Evolutionary conservation across 1,140 invertebrate species (phyloP).

Genomic region (Chironomus tepperi): DNA sequence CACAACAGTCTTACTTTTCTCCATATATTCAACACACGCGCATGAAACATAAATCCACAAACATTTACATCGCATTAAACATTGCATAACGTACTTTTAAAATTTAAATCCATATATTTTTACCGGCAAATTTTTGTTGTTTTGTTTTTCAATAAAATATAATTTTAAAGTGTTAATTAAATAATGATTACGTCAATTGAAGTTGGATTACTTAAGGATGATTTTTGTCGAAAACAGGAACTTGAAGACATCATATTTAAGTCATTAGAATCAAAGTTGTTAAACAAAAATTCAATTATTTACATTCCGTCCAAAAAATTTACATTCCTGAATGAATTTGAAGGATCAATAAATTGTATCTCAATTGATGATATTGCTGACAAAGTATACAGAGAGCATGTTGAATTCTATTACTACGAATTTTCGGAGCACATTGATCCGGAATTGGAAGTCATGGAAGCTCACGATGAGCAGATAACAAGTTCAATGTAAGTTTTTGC

Average conservation of each 20-base stretch:
- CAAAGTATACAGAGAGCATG: not conserved
- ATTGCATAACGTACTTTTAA: too few species aligned
- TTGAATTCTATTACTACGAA: not conserved
- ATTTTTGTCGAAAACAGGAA: not conserved
- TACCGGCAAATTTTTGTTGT: too few species aligned
- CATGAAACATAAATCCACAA: too few species aligned
- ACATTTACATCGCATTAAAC: too few species aligned
- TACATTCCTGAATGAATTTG: not conserved
- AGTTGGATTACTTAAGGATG: too few species aligned
- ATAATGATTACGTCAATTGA: too few species aligned
- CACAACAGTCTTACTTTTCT: too few species aligned
- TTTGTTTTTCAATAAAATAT: too few species aligned
- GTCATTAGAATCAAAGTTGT: not conserved
- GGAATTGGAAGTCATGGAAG: conserved; percentile 46
- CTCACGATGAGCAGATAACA: conserved; percentile 51
- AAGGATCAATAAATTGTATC: not conserved
- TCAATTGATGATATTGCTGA: not conserved
- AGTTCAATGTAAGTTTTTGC: conserved; percentile 49
- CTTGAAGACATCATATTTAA: not conserved
- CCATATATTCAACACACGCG: too few species aligned
- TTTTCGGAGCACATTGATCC: conserved; percentile 33
- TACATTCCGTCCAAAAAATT: not conserved
- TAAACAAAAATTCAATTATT: not conserved
- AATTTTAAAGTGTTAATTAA: too few species aligned
- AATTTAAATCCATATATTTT: too few species aligned